Conservation (phyloP, 2,797 vertebrate species). For the Somateria mollissima region DNA sequence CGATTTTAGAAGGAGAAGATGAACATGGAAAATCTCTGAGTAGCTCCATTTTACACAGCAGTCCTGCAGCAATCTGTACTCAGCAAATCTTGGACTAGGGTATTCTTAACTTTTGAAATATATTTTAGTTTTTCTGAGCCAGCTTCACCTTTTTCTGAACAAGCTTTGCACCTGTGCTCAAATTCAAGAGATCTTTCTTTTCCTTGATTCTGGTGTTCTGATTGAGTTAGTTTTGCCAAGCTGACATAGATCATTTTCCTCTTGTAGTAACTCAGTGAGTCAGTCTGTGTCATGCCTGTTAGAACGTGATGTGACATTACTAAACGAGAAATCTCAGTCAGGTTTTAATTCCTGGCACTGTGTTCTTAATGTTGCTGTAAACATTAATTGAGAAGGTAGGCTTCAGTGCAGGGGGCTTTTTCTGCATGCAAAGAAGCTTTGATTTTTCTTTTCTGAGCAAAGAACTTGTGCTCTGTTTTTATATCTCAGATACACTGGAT, state of each 20-base stretch:
- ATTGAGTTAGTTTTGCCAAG: background rate
- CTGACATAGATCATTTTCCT: slow-evolving; percentile 6
- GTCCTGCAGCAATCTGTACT: background rate
- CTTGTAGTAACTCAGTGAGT: slow-evolving; percentile 28
- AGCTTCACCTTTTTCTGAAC: background rate
- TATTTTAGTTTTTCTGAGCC: background rate
- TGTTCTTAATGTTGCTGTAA: slow-evolving; percentile 64
- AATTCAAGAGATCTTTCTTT: background rate
- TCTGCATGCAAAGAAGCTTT: slow-evolving; percentile 17
- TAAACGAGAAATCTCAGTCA: slow-evolving; percentile 46
- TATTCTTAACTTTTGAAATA: background rate
- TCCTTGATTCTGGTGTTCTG: background rate
- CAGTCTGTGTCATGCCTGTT: slow-evolving; percentile 23
- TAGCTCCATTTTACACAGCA: background rate
- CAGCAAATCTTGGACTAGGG: background rate
- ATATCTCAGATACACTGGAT: background rate
- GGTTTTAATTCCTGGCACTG: slow-evolving; percentile 55
- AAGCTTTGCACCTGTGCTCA: background rate
- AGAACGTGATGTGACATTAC: slow-evolving; percentile 47
- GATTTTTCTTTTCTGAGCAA: slow-evolving; percentile 9
- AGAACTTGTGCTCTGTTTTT: slow-evolving; percentile 26
- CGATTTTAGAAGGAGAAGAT: background rate
- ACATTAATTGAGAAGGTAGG: slow-evolving; percentile 58
- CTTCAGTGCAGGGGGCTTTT: slow-evolving; percentile 19
- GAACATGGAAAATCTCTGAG: background rate